These are phyloP conservation scores for Rotaria magnacalcarata DNA, from an alignment of 2,888 invertebrate genomes.

Conservation along the genomic window DNA sequence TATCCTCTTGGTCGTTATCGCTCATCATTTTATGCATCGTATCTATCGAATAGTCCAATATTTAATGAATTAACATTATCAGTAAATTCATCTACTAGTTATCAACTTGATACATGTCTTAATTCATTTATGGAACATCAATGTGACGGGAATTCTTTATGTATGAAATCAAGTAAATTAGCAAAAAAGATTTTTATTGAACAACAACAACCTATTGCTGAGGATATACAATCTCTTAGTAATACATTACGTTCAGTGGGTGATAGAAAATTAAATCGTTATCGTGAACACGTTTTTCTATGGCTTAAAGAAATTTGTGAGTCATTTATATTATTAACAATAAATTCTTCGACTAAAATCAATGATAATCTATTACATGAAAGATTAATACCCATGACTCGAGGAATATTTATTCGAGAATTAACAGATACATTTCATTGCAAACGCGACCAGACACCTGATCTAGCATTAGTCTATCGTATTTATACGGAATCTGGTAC, in stretches of 20 bases:
- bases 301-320: slow-evolving; percentile 25
- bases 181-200: not conserved
- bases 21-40: slow-evolving; percentile 22
- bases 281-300: slow-evolving; percentile 11
- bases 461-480: not conserved
- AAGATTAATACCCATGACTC: not conserved
- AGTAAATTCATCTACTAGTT: not conserved
- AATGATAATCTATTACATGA: not conserved
- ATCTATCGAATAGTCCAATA: not conserved
- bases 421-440: not conserved
- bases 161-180: not conserved
- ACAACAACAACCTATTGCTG: not conserved
- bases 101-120: slow-evolving; percentile 4
- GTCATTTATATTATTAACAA: not conserved
- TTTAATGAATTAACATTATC: slow-evolving; percentile 33
- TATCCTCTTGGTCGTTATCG: slow-evolving; percentile 24
- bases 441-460: not conserved
- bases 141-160: not conserved
- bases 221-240: not conserved
- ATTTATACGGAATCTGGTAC: slow-evolving; percentile 2
- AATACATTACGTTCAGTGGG: not conserved
- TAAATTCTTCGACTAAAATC: not conserved
- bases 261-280: slow-evolving; percentile 25
- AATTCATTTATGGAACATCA: slow-evolving; percentile 13
- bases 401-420: not conserved